phyloP scores from a whole-genome alignment of 2,888 invertebrate species.

The Cryptops parisi region DNA sequence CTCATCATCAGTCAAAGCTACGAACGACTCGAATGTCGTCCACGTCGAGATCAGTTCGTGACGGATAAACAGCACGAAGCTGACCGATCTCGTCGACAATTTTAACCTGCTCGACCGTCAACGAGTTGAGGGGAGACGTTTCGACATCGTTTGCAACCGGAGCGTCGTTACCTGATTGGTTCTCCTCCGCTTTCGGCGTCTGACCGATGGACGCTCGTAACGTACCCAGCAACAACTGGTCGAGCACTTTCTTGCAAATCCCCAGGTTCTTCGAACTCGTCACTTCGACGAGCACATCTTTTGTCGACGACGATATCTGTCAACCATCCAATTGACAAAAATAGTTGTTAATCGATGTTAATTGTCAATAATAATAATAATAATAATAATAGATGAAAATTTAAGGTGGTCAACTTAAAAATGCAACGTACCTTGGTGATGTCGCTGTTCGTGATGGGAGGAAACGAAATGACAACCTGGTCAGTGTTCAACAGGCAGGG shows the following conservation, averaged over 20 bases:
- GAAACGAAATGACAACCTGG: slow-evolving; percentile 60
- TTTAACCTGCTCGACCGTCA: slow-evolving; percentile 51
- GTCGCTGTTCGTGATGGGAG: slow-evolving; percentile 73
- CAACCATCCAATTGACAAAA: slow-evolving; percentile 21
- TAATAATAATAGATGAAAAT: slow-evolving; percentile 3
- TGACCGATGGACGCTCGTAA: slow-evolving; percentile 41
- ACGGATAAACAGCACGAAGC: slow-evolving; percentile 62
- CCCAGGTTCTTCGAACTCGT: slow-evolving; percentile 51
- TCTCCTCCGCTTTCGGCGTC: slow-evolving; percentile 10
- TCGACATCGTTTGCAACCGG: slow-evolving; percentile 24
- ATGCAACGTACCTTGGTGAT: slow-evolving; percentile 57
- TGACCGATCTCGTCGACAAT: slow-evolving; percentile 52
- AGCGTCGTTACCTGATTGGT: slow-evolving; percentile 22
- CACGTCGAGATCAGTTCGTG: slow-evolving; percentile 51
- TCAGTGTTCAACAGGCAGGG: slow-evolving; percentile 53
- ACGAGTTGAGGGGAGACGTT: slow-evolving; percentile 21
- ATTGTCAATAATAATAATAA: no score
- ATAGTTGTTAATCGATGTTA: no score
- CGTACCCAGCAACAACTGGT: slow-evolving; percentile 48
- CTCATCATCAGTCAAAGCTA: slow-evolving; percentile 7
- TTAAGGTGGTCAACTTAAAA: no score
- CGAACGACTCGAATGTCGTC: slow-evolving; percentile 26
- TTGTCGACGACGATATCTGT: slow-evolving; percentile 51
- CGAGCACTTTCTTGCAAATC: slow-evolving; percentile 49
- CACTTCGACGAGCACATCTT: slow-evolving; percentile 55